Conservation (phyloP, 2,113 vertebrate species). For the Sinocyclocheilus grahami region DNA sequence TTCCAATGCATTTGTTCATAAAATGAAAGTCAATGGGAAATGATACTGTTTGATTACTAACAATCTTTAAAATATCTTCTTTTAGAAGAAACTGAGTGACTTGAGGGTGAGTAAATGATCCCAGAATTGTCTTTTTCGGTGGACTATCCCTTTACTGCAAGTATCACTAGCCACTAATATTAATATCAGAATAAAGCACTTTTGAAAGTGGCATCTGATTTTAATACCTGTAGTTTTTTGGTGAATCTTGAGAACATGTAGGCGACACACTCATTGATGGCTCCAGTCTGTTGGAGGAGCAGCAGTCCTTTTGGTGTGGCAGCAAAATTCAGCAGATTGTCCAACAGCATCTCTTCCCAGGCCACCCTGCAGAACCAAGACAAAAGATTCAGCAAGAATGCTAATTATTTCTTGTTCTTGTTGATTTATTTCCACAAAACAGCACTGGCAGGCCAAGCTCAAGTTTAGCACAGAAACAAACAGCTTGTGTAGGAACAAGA, state of each 20-base stretch:
- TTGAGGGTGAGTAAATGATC: no score
- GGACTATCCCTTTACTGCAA: not conserved
- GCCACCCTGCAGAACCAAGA: slow-evolving; percentile 73
- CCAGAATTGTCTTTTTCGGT: not conserved
- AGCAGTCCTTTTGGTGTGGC: slow-evolving; percentile 89
- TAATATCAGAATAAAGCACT: not conserved
- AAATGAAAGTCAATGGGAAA: not conserved
- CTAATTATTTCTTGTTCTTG: not conserved
- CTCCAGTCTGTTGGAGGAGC: slow-evolving; percentile 88
- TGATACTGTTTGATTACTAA: not conserved
- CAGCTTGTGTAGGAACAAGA: not conserved
- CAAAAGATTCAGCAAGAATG: not conserved
- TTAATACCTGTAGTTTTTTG: slow-evolving; percentile 87
- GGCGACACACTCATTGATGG: slow-evolving; percentile 83
- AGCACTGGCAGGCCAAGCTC: slow-evolving; percentile 1
- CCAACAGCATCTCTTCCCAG: slow-evolving; percentile 92
- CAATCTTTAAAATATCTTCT: not conserved
- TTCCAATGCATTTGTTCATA: not conserved
- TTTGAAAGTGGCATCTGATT: not conserved
- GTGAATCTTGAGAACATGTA: slow-evolving; percentile 89
- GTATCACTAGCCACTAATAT: not conserved
- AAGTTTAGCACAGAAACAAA: slow-evolving; percentile 7
- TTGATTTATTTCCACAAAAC: not conserved
- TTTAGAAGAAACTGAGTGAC: not conserved
- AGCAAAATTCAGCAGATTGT: slow-evolving; percentile 90